Conservation (phyloP, 2,797 vertebrate genomes). For the Molossus molossus region DNA sequence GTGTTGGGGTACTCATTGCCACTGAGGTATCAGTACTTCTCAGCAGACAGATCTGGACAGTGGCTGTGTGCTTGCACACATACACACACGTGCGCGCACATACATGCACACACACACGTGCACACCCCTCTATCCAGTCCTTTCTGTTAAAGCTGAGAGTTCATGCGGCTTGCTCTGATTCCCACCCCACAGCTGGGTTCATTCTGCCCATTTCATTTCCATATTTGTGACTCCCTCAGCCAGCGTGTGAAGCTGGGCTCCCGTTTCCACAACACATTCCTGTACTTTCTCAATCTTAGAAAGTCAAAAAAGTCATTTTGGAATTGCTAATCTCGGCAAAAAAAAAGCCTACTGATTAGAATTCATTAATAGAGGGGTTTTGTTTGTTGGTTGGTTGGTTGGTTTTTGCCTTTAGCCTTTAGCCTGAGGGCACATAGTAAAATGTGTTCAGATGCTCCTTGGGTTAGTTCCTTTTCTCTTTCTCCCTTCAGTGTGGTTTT, state of each 20-base stretch:
- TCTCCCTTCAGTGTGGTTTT: neutral
- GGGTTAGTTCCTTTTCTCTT: neutral
- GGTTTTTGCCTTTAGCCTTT: neutral
- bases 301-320: neutral
- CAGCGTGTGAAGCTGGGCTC: neutral
- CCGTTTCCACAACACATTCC: neutral
- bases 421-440: neutral
- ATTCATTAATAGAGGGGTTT: neutral
- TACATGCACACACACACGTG: rapidly evolving
- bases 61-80: neutral
- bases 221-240: neutral
- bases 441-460: neutral
- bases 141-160: rapidly evolving
- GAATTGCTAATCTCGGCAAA: neutral
- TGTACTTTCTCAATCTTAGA: neutral
- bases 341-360: neutral
- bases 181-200: neutral
- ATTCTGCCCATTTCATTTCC: neutral
- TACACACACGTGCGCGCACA: no score
- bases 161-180: neutral
- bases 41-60: neutral
- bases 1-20: neutral
- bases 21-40: neutral
- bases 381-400: no score
- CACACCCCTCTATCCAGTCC: no score